A percentile compares a stretch with the other conserved stretches of the same genome.
Conservation (phyloP, 2,113 vertebrate genomes). For the Perca fluviatilis region DNA sequence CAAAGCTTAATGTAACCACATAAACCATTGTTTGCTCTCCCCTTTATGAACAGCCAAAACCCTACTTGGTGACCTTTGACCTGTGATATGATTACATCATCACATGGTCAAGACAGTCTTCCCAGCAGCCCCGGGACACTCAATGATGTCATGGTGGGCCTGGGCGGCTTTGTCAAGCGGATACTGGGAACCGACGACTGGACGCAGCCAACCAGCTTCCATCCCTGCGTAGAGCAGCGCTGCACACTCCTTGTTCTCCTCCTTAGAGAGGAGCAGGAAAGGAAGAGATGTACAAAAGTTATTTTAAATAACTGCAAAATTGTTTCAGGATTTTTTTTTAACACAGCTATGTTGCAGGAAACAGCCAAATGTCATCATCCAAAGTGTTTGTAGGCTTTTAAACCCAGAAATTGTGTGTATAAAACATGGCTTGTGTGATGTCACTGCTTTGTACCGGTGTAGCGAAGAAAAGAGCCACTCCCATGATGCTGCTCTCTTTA, state of each 20-base stretch:
- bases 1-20: not conserved
- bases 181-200: slow-evolving; percentile 60
- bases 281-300: no score
- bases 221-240: slow-evolving; percentile 67
- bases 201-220: slow-evolving; percentile 74
- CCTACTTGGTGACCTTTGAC: not conserved
- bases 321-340: not conserved
- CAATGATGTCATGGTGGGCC: slow-evolving; percentile 76
- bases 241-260: slow-evolving; percentile 65
- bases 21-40: not conserved
- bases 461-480: slow-evolving; percentile 83
- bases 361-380: no score
- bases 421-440: not conserved
- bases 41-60: not conserved
- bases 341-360: no score
- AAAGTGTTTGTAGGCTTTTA: not conserved
- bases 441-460: slow-evolving; percentile 84
- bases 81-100: not conserved
- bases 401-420: not conserved
- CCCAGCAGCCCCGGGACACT: slow-evolving; percentile 70
- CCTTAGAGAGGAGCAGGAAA: slow-evolving; percentile 31
- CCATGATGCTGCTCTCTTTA: slow-evolving; percentile 90
- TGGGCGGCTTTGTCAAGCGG: slow-evolving; percentile 61
- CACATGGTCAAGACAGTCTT: slow-evolving; percentile 74
- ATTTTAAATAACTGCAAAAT: not conserved